Conservation (phyloP, 2,888 invertebrate species). For the Ornithoptera alexandrae region DNA sequence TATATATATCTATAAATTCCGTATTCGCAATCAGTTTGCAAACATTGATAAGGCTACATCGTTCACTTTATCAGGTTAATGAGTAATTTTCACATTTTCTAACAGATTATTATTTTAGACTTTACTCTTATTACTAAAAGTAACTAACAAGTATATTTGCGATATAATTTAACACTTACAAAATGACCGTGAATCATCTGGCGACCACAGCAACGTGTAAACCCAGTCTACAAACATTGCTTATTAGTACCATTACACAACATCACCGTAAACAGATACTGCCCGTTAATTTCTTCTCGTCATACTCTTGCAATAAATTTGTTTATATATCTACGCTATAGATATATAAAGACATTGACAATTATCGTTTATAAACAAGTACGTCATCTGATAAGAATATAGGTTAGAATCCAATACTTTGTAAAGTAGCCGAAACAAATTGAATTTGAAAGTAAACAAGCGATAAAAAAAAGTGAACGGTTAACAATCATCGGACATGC, state of each 20-base stretch:
- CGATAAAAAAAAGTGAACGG: not conserved
- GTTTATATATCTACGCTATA: not conserved
- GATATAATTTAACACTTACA: conserved; percentile 16
- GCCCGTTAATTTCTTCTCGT: conserved; percentile 18
- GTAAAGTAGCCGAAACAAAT: not conserved
- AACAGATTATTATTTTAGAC: not conserved
- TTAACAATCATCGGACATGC: not conserved
- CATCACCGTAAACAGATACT: conserved; percentile 21
- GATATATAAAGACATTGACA: not conserved
- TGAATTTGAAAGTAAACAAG: conserved; percentile 1
- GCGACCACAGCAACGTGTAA: conserved; percentile 23
- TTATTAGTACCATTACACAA: conserved; percentile 13
- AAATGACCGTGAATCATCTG: conserved; percentile 23
- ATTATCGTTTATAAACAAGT: not conserved
- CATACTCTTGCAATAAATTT: conserved; percentile 9
- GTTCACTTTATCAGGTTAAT: not conserved
- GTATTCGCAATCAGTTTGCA: conserved; percentile 19
- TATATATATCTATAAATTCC: too few relatives aligned
- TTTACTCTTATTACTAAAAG: not conserved
- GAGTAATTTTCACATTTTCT: not conserved
- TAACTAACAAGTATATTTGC: not conserved
- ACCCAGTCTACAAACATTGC: conserved; percentile 27
- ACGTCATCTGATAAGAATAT: not conserved
- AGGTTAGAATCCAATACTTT: not conserved
- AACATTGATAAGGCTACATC: conserved; percentile 28